Base-by-base conservation (phyloP, 1,140 invertebrate species). In the Mycetomoellerius zeteki region DNA sequence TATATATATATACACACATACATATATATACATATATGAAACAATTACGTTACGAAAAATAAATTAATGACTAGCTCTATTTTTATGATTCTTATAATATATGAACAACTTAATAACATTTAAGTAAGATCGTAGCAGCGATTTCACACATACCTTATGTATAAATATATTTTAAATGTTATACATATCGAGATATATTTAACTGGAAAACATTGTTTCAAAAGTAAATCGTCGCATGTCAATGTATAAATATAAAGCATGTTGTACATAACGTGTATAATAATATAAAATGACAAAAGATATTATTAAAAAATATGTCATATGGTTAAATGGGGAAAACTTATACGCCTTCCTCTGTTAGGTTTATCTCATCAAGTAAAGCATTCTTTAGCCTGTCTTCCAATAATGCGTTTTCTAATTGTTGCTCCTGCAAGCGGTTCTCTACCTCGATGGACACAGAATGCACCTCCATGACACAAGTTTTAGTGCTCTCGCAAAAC, bases 321-420 rank as follows among this genome's bases (percentile, higher is more conserved):
- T 21, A 64, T 0, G 19, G 21, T 62, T 33, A 14, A 82, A 82
- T 3, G 5, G 24, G 19, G 2, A 56, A 77, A 69, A 84, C 43
- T 60, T n/a, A 85, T 21, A 19, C 12, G 8, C 10, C 4, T 16
- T 50, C 56, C 6, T 24, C 21, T 21, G 6, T 33, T 2, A 50
- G 12, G 6, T 86, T 12, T 2, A 21, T 19, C 54, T 90, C 56
- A 16, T 37, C 56, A 0, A 58, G 24, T 24, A 95, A 91, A 3
- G 94, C 94, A 56, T 91, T 77, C 21, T 82, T 89, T 16, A 95
- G 37, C 62, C 72, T 91, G 56, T 93, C 87, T 43, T 95, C 93
- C 12, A 95, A 89, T 21, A 54, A 85, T 19, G 78, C 21, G 58
- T 87, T 93, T 10, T 86, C 90, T 5, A 92, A 73, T 67, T 86